These are phyloP conservation scores for Gopherus flavomarginatus DNA, from an alignment of 2,113 vertebrate species.

Conservation along the genomic window DNA sequence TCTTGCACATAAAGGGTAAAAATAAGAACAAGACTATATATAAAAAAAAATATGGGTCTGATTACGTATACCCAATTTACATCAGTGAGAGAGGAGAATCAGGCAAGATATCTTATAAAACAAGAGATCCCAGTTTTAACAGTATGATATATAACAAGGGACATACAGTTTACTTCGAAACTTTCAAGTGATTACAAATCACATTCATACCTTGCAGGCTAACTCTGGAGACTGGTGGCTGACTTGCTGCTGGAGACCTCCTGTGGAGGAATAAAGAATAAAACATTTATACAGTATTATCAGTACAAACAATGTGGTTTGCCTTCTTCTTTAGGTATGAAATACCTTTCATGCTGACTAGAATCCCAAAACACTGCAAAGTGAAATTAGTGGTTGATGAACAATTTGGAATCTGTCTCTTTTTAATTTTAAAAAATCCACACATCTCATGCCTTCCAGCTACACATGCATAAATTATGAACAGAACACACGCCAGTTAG, in stretches of 20 bases:
- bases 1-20: neutral
- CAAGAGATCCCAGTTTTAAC: neutral
- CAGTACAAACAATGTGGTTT: neutral
- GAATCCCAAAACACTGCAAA: neutral
- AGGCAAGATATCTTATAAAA: neutral
- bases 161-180: neutral
- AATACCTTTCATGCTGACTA: neutral
- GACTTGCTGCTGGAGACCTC: slow-evolving; percentile 90
- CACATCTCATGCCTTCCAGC: neutral
- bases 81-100: neutral
- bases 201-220: slow-evolving; percentile 88
- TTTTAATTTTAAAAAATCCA: neutral
- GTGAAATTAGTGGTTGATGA: neutral
- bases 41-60: neutral
- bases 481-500: neutral
- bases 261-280: slow-evolving; percentile 73
- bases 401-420: neutral
- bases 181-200: neutral
- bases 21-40: slow-evolving; percentile 10
- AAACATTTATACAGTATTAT: neutral
- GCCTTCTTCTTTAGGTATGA: neutral
- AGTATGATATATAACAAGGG: neutral
- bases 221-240: slow-evolving; percentile 88
- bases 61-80: neutral
- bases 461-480: neutral